Conservation (phyloP, 2,888 invertebrate genomes). For the Ectobius pallidus region DNA sequence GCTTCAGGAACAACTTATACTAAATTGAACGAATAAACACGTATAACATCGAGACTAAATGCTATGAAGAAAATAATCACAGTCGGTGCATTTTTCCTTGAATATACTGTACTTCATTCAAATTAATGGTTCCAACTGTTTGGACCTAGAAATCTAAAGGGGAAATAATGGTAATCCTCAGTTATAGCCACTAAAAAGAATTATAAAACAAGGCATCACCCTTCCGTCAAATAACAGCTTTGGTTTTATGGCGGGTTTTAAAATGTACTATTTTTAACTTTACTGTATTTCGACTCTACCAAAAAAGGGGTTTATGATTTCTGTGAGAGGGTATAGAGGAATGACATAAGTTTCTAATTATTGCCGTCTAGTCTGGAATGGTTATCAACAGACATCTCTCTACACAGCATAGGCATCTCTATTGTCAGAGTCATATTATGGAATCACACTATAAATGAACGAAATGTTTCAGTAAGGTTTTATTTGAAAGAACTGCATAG, state of each 20-base stretch:
- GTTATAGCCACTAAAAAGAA: conserved; percentile 19
- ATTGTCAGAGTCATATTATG: too few species aligned
- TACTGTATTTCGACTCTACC: neutral
- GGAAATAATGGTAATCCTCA: neutral
- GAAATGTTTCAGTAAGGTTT: too few species aligned
- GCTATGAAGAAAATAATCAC: too few species aligned
- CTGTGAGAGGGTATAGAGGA: neutral
- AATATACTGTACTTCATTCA: too few species aligned
- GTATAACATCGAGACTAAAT: too few species aligned
- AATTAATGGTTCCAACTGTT: neutral
- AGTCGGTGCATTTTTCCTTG: neutral
- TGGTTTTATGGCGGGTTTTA: conserved; percentile 3
- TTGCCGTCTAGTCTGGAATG: neutral
- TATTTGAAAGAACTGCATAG: too few species aligned
- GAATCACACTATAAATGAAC: too few species aligned
- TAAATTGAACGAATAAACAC: too few species aligned
- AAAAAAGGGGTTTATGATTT: conserved; percentile 3
- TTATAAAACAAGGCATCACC: conserved; percentile 10
- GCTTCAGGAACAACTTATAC: too few species aligned
- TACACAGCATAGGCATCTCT: too few species aligned
- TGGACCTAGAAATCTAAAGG: neutral
- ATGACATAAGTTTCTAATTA: neutral
- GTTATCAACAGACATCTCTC: too few species aligned
- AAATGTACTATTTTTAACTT: conserved; percentile 7
- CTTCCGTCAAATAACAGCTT: neutral